Conservation (phyloP, 2,113 vertebrate genomes). For the Xiphophorus maculatus region DNA sequence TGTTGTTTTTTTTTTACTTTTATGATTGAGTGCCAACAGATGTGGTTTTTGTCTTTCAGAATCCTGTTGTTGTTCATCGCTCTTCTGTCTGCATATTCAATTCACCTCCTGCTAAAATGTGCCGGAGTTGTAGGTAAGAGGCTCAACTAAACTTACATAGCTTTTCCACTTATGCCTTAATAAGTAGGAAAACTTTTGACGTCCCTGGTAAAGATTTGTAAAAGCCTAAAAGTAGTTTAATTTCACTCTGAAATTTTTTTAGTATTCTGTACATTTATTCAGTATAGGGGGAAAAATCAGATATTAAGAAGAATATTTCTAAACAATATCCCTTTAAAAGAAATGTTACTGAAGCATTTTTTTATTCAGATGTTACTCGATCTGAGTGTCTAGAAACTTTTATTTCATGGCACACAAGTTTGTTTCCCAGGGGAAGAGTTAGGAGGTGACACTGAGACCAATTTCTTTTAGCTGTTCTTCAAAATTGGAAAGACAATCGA, state of each 20-base stretch:
- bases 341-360: too few relatives aligned
- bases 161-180: background rate
- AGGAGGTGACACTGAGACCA: too few relatives aligned
- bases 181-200: background rate
- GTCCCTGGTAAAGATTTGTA: background rate
- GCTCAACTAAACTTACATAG: background rate
- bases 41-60: conserved; percentile 65
- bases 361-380: too few relatives aligned
- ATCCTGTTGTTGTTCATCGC: conserved; percentile 83
- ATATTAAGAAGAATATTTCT: background rate
- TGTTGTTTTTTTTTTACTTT: background rate
- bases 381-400: too few relatives aligned
- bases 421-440: too few relatives aligned
- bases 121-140: conserved; percentile 85
- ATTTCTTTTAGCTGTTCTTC: too few relatives aligned
- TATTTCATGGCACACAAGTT: too few relatives aligned
- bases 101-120: conserved; percentile 86
- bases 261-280: background rate
- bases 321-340: background rate
- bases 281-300: background rate
- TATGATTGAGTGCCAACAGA: background rate
- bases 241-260: background rate
- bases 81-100: conserved; percentile 86
- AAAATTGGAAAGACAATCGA: too few relatives aligned
- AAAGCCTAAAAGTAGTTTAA: background rate